Percentiles rank a stretch among this genome's conserved stretches.
Conservation (phyloP, 2,888 invertebrate genomes). For the Uloborus plumipes region DNA sequence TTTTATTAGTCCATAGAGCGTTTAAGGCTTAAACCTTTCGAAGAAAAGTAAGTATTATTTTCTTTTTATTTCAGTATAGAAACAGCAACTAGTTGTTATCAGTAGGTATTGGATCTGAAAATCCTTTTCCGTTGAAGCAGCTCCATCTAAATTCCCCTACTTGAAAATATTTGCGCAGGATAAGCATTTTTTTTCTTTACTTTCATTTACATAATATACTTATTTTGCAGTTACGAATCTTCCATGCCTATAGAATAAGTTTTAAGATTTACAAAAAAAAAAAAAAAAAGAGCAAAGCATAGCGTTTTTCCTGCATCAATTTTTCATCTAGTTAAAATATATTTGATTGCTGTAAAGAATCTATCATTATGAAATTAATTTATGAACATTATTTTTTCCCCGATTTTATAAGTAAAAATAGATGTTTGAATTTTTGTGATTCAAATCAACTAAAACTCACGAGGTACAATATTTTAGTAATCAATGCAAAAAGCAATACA, state of each 20-base stretch:
- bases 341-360: neutral
- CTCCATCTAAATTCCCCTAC: conserved; percentile 25
- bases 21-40: neutral
- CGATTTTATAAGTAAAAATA: neutral
- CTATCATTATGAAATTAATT: neutral
- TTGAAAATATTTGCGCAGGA: neutral
- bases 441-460: no score
- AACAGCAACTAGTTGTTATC: neutral
- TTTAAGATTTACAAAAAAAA: neutral
- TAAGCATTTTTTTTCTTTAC: no score
- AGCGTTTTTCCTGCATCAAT: neutral
- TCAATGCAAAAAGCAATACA: no score
- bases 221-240: conserved; percentile 29
- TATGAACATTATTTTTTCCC: neutral
- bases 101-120: neutral
- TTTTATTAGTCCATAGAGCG: neutral
- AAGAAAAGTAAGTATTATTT: conserved; percentile 15
- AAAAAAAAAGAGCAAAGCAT: neutral
- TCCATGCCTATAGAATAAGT: conserved; percentile 24
- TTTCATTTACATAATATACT: neutral
- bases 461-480: no score
- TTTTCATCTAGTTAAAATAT: neutral
- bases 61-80: neutral
- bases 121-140: conserved; percentile 28
- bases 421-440: no score